Evolutionary conservation across 2,888 invertebrate genomes (phyloP), one percentile per base, ranked within the genome.

Genomic region (Diarsia dahlii): DNA sequence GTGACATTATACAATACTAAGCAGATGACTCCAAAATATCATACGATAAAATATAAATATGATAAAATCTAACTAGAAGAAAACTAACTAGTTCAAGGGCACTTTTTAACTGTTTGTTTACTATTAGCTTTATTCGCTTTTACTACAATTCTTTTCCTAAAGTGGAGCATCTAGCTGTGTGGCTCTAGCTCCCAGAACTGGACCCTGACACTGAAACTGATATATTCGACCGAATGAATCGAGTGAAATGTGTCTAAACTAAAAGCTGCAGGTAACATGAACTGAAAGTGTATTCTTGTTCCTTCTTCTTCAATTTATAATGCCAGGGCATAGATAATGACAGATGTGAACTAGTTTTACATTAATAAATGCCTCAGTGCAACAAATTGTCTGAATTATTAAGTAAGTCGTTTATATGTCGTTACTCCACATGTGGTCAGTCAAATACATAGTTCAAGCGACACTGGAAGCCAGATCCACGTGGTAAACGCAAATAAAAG

Each of bases 401-500:
- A 63, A 45, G 52, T 39, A 46, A 67, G 46, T 54, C 56, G 65
- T 65, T 54, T 34, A 52, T 20, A 56, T 48, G 28, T 65, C 46
- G 64, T 50, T 58, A 28, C 18, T n/a, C 13, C 71, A 71, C 78
- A 75, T 79, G 81, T 75, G 71, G 74, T 60, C 54, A 65, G 60
- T 74, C 60, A 78, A 78, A 62, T 39, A 39, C 39, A 39, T 63
- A 60, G 76, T 60, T 48, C 3, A 18, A 63, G 74, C 72, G 81
- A 72, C 76, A 60, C 68, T 72, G 66, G 63, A 52, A 69, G 66
- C 74, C 15, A 60, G 52, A 48, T 45, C 69, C 73, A 84, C 84
- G 82, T 84, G 84, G 74, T 68, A 70, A 54, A 74, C 72, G 67
- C 74, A 76, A 84, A 84, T 84, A 82, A 84, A 81, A 84, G 84